Evolutionary conservation across 2,888 invertebrate species (phyloP).

Genomic region (Pterobdella sp.): DNA sequence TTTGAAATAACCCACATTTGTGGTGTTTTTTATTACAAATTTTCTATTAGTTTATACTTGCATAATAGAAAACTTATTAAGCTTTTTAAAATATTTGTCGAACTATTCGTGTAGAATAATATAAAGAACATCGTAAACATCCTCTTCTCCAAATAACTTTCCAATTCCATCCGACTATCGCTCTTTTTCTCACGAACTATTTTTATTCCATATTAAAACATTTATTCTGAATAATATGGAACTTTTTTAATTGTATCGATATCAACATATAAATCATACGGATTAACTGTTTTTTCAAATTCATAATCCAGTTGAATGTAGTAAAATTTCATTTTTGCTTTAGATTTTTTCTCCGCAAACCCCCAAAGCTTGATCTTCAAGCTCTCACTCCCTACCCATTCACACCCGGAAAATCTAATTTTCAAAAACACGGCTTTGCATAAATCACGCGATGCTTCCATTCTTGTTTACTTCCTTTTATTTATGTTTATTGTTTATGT

Average conservation of each 20-base stretch:
- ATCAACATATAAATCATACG: background rate
- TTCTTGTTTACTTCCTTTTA: conserved; percentile 8
- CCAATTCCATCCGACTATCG: background rate
- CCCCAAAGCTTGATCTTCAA: background rate
- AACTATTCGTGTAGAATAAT: too few species aligned
- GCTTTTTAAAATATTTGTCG: too few species aligned
- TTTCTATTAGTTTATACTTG: too few species aligned
- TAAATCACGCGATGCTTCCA: background rate
- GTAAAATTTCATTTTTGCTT: too few species aligned
- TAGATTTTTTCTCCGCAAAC: background rate
- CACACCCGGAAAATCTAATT: conserved; percentile 9
- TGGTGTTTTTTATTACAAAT: too few species aligned
- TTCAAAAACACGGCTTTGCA: background rate
- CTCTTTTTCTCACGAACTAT: too few species aligned
- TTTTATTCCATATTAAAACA: too few species aligned
- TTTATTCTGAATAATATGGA: background rate
- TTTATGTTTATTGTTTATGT: background rate
- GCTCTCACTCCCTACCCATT: background rate
- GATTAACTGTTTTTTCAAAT: background rate
- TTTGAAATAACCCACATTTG: too few species aligned
- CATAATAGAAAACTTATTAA: too few species aligned
- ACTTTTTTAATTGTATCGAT: background rate
- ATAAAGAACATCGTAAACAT: too few species aligned
- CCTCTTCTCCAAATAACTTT: background rate
- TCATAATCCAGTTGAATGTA: too few species aligned